Base-by-base conservation (phyloP, 2,888 invertebrate species). In the Gastracanthus pulcherrimus region DNA sequence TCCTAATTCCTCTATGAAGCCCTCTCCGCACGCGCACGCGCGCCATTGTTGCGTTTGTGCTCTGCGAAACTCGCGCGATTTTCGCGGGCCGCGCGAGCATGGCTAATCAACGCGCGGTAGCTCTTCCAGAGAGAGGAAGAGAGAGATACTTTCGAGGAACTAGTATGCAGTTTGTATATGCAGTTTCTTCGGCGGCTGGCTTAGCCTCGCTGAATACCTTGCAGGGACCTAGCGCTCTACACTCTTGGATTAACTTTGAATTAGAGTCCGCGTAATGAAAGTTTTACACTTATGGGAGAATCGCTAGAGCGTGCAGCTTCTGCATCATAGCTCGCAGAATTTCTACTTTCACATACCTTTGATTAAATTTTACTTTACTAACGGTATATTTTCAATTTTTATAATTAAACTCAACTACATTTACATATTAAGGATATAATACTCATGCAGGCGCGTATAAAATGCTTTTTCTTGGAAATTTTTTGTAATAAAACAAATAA, bases 221-320 rank as follows among this genome's bases (percentile, higher is more conserved):
- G n/a, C n/a, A n/a, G n/a, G n/a, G n/a, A n/a, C n/a, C n/a, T n/a
- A n/a, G n/a, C n/a, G n/a, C n/a, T n/a, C n/a, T 74, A 19, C 19
- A 34, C 45, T 45, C 77, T 31, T 51, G 77, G 70, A 77, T 77
- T 77, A 77, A 70, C 70, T 62, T 77, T 77, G 62, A 77, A 62
- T 77, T 77, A 62, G 70, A 62, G 31, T 26, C 48, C 62, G 45
- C 55, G 60, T 70, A 70, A 67, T 76, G 51, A 66, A 66, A 66
- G 66, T 66, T 66, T 38, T 66, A 55, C 66, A 38, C 38, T 38
- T 38, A 7, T n/a, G 38, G 29, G 26, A 6, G 29, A 2, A 51
- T 34, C 45, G 34, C 45, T 31, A 62, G 16, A 29, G 60, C 58
- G 19, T n/a, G 23, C 36, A 51, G n/a, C n/a, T n/a, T n/a, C 26